A percentile compares a stretch with the other conserved stretches of the same genome.
phyloP scores from a whole-genome alignment of 2,113 vertebrate genomes.

The Mustela lutreola region DNA sequence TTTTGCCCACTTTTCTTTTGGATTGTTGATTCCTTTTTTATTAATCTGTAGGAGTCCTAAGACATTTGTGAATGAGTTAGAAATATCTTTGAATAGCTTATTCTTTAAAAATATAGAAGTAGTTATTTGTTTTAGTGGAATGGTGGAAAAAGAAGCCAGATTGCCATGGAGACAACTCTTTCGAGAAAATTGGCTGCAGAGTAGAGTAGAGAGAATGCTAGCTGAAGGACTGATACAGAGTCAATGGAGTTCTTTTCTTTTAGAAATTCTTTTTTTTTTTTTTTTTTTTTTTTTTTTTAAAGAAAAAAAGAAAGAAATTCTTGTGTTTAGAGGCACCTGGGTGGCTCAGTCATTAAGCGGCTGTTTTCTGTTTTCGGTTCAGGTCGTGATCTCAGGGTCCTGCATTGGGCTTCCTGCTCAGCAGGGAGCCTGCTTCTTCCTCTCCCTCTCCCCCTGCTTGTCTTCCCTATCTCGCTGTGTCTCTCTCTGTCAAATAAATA shows the following conservation, averaged over 20 bases:
- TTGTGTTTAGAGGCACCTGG: background rate
- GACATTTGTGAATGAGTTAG: conserved; percentile 51
- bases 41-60: background rate
- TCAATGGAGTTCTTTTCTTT: conserved; percentile 43
- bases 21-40: background rate
- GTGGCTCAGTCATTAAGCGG: too few species aligned
- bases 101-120: conserved; percentile 24
- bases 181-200: conserved; percentile 56
- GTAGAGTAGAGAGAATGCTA: conserved; percentile 26
- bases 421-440: too few species aligned
- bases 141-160: conserved; percentile 42
- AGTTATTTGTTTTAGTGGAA: conserved; percentile 37
- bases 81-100: conserved; percentile 44
- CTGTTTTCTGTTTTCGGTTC: too few species aligned
- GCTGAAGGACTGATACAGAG: background rate
- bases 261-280: background rate
- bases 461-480: too few species aligned
- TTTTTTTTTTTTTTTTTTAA: too few species aligned
- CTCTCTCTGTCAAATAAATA: too few species aligned
- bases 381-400: too few species aligned
- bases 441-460: too few species aligned
- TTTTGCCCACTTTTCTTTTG: conserved; percentile 12
- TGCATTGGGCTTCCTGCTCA: too few species aligned
- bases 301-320: background rate
- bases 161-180: conserved; percentile 62